A percentile compares a stretch with the other conserved stretches of the same genome.
Conservation (phyloP, 1,140 invertebrate species). For the Vanessa atalanta region DNA sequence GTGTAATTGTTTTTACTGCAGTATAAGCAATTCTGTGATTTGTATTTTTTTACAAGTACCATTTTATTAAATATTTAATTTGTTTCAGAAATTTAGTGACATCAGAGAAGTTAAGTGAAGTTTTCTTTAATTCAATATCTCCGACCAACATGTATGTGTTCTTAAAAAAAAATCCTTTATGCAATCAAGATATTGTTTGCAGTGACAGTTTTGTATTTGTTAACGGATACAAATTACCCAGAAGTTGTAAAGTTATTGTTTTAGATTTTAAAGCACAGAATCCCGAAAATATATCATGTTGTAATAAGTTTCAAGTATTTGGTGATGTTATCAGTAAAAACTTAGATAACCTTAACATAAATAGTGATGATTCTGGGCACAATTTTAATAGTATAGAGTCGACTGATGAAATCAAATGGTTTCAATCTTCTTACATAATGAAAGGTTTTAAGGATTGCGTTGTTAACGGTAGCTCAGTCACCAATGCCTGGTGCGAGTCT, state of each 20-base stretch:
- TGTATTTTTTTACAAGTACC: background rate
- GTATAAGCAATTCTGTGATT: too few species aligned
- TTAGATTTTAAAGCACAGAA: slow-evolving; percentile 59
- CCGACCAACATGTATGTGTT: slow-evolving; percentile 72
- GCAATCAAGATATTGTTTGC: slow-evolving; percentile 52
- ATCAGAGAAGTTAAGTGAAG: slow-evolving; percentile 59
- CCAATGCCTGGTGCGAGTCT: slow-evolving; percentile 60
- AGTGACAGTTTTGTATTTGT: slow-evolving; percentile 57
- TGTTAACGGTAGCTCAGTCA: slow-evolving; percentile 68
- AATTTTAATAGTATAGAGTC: slow-evolving; percentile 65
- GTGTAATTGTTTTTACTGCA: slow-evolving; percentile 9
- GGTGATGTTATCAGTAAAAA: slow-evolving; percentile 52
- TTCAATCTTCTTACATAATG: slow-evolving; percentile 71
- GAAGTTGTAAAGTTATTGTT: slow-evolving; percentile 57
- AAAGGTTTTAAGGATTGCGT: slow-evolving; percentile 75
- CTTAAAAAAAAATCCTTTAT: slow-evolving; percentile 56
- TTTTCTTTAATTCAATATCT: slow-evolving; percentile 57
- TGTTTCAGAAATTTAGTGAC: slow-evolving; percentile 67
- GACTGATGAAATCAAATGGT: slow-evolving; percentile 59
- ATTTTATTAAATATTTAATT: slow-evolving; percentile 13
- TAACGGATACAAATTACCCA: slow-evolving; percentile 61
- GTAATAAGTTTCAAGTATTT: slow-evolving; percentile 68
- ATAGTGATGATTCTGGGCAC: slow-evolving; percentile 32
- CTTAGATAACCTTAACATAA: slow-evolving; percentile 45
- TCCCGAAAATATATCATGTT: slow-evolving; percentile 55